Conservation (phyloP, 2,113 vertebrate genomes). For the Plectropomus leopardus region DNA sequence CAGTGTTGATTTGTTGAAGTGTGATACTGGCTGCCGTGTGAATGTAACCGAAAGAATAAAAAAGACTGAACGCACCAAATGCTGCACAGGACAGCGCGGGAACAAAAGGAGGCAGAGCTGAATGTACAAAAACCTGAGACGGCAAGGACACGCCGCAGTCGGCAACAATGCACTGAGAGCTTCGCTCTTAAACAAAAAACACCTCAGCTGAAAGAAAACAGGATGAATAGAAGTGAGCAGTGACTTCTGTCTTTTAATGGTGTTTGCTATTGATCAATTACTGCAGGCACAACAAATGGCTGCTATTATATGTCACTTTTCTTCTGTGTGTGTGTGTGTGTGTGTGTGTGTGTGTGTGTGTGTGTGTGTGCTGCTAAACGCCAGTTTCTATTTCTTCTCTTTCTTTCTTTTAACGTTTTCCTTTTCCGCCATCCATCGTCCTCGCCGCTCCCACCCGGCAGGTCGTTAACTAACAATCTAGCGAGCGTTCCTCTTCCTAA, state of each 20-base stretch:
- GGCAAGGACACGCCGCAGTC: slow-evolving; percentile 56
- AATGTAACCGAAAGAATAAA: slow-evolving; percentile 25
- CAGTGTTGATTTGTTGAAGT: background rate
- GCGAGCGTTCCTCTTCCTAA: slow-evolving; percentile 97
- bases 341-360: slow-evolving; percentile 9
- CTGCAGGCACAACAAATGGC: slow-evolving; percentile 37
- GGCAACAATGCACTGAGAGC: background rate
- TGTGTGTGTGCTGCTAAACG: slow-evolving; percentile 1
- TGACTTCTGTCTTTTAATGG: slow-evolving; percentile 55
- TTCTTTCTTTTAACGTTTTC: slow-evolving; percentile 33
- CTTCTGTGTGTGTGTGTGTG: background rate
- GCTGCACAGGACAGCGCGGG: background rate
- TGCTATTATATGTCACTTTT: slow-evolving; percentile 14
- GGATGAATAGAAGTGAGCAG: slow-evolving; percentile 39
- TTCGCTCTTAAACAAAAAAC: slow-evolving; percentile 27
- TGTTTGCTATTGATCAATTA: slow-evolving; percentile 32
- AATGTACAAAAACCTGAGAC: slow-evolving; percentile 19
- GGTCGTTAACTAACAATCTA: slow-evolving; percentile 97
- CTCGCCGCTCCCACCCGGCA: slow-evolving; percentile 84
- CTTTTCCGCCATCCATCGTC: background rate
- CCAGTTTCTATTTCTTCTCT: slow-evolving; percentile 17
- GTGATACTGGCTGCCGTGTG: background rate
- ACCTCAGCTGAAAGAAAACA: slow-evolving; percentile 28
- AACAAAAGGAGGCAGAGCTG: slow-evolving; percentile 33
- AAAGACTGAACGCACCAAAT: background rate